These are phyloP conservation scores for Tychaedon coryphoeus DNA, from an alignment of 2,113 vertebrate genomes.

Conservation along the genomic window DNA sequence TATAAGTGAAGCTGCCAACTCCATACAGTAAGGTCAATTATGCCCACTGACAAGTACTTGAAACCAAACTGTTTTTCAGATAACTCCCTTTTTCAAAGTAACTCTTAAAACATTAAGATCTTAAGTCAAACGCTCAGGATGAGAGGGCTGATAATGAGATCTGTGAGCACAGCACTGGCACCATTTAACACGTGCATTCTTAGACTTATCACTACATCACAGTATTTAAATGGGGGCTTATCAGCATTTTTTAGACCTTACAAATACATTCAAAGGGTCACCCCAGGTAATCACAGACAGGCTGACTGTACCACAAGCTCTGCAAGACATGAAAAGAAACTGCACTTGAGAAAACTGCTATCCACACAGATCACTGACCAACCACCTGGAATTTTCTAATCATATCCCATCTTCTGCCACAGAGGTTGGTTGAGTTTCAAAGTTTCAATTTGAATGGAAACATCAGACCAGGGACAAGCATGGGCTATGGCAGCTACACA, in stretches of 20 bases:
- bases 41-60: not conserved
- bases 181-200: not conserved
- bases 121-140: not conserved
- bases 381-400: not conserved
- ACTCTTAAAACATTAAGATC: not conserved
- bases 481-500: not conserved
- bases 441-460: not conserved
- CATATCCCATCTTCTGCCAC: not conserved
- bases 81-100: not conserved
- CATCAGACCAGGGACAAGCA: not conserved
- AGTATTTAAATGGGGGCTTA: not conserved
- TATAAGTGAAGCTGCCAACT: not conserved
- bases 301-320: not conserved
- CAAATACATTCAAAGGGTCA: not conserved
- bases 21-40: not conserved
- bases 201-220: not conserved
- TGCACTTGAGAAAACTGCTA: not conserved
- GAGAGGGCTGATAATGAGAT: not conserved
- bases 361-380: not conserved
- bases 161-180: not conserved
- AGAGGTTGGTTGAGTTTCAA: not conserved
- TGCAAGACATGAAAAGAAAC: not conserved
- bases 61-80: not conserved
- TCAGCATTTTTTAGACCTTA: not conserved
- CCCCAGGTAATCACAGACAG: not conserved